phyloP scores from a whole-genome alignment of 2,888 invertebrate species.

The Syrista parreyssii region DNA sequence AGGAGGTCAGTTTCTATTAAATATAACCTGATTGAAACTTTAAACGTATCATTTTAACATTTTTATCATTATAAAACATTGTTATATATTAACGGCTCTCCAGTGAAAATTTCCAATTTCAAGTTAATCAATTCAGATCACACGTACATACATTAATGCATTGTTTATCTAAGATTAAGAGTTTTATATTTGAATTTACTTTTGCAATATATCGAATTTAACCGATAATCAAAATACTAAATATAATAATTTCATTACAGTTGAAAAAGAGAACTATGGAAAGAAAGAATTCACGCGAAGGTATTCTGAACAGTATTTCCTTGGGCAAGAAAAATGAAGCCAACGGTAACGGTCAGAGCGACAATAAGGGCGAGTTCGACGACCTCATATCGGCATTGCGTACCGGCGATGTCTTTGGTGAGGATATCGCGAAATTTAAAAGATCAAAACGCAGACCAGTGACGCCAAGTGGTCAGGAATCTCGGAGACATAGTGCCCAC shows the following conservation, averaged over 20 bases:
- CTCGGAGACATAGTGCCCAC: constrained; percentile 72
- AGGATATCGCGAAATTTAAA: constrained; percentile 94
- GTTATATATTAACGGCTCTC: not conserved
- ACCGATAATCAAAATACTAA: not conserved
- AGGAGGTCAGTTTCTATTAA: constrained; percentile 71
- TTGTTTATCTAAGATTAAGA: too few relatives aligned
- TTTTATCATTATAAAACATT: not conserved
- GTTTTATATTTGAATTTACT: not conserved
- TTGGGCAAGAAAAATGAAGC: constrained; percentile 72
- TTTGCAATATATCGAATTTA: not conserved
- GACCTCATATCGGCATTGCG: constrained; percentile 94
- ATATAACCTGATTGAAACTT: not conserved
- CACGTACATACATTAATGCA: too few relatives aligned
- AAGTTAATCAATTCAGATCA: too few relatives aligned
- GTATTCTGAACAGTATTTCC: constrained; percentile 80
- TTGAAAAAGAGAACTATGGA: constrained; percentile 89
- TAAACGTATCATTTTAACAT: constrained; percentile 1
- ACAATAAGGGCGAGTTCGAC: constrained; percentile 91
- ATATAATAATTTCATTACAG: constrained; percentile 57
- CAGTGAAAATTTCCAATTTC: too few relatives aligned
- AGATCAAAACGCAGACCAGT: constrained; percentile 77
- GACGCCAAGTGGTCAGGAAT: constrained; percentile 69
- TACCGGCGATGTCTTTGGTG: constrained; percentile 95
- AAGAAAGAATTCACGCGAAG: constrained; percentile 83
- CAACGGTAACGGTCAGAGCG: constrained; percentile 71